phyloP scores from a whole-genome alignment of 2,113 vertebrate species.

The Trematocara nigrifrons region DNA sequence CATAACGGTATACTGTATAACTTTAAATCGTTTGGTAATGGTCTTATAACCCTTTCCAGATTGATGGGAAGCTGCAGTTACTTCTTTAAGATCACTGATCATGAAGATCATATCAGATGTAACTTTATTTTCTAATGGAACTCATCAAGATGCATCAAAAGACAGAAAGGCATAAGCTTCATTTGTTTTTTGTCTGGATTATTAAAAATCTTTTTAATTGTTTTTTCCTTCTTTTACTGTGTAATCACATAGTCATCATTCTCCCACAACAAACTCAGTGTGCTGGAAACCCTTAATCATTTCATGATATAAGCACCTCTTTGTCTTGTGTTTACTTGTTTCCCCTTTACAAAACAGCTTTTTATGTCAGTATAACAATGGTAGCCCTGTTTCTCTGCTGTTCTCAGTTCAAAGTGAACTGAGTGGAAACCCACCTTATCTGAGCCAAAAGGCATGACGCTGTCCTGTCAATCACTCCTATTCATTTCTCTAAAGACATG shows the following conservation, averaged over 20 bases:
- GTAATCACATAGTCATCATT: background rate
- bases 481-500: constrained; percentile 4
- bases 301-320: background rate
- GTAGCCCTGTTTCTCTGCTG: background rate
- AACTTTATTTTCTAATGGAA: background rate
- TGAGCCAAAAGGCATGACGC: background rate
- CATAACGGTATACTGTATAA: background rate
- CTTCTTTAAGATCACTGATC: background rate
- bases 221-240: background rate
- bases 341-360: background rate
- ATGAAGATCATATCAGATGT: background rate
- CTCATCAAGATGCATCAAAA: background rate
- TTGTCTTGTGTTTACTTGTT: background rate
- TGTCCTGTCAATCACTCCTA: constrained; percentile 12
- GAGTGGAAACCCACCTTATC: background rate
- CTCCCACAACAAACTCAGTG: background rate
- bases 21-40: background rate
- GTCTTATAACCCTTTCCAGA: background rate
- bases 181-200: background rate
- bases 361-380: constrained; percentile 15
- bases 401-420: constrained; percentile 15
- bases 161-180: background rate
- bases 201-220: background rate
- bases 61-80: background rate
- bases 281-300: background rate